phyloP scores from a whole-genome alignment of 37 sponge, comb jelly and placozoan genomes.

The Tethya wilhelma region DNA sequence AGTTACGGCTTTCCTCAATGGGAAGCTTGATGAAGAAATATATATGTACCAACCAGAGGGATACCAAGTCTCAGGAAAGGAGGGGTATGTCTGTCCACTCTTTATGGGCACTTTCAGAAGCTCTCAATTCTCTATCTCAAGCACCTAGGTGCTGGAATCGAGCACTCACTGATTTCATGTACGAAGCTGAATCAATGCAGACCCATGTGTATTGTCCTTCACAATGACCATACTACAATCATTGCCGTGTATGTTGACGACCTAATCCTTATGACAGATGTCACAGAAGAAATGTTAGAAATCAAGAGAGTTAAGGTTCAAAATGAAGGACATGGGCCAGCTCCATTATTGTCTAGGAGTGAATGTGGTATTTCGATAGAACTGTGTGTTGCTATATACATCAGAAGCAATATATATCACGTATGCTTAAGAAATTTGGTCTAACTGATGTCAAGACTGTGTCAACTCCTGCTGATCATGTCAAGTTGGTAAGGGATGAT shows the following conservation, averaged over 20 bases:
- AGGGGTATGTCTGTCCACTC: not conserved
- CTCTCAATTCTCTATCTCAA: conserved; percentile 24
- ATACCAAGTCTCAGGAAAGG: conserved; percentile 1
- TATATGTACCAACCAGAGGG: conserved; percentile 50
- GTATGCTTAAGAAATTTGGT: conserved; percentile 25
- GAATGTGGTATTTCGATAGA: conserved; percentile 16
- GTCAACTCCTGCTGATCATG: conserved; percentile 29
- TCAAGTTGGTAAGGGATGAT: conserved; percentile 43
- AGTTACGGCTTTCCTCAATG: conserved; percentile 39
- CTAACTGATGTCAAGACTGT: conserved; percentile 31
- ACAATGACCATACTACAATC: conserved; percentile 1
- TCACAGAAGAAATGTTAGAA: too few relatives aligned
- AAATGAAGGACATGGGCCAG: conserved; percentile 54
- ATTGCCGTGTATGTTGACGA: conserved; percentile 54
- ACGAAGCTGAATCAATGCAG: not conserved
- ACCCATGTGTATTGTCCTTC: conserved; percentile 2
- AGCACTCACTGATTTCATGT: conserved; percentile 1
- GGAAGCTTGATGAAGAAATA: conserved; percentile 51
- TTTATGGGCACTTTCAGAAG: not conserved
- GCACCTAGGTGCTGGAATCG: conserved; percentile 31
- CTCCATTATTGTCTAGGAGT: conserved; percentile 49
- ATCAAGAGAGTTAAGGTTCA: conserved; percentile 25
- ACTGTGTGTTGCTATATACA: conserved; percentile 19
- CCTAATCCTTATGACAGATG: conserved; percentile 26
- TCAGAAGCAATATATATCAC: conserved; percentile 39